Percentiles rank a stretch among this genome's conserved stretches.
Evolutionary conservation across 2,113 vertebrate genomes (phyloP).

Genomic region (Romanogobio albipinnatus): DNA sequence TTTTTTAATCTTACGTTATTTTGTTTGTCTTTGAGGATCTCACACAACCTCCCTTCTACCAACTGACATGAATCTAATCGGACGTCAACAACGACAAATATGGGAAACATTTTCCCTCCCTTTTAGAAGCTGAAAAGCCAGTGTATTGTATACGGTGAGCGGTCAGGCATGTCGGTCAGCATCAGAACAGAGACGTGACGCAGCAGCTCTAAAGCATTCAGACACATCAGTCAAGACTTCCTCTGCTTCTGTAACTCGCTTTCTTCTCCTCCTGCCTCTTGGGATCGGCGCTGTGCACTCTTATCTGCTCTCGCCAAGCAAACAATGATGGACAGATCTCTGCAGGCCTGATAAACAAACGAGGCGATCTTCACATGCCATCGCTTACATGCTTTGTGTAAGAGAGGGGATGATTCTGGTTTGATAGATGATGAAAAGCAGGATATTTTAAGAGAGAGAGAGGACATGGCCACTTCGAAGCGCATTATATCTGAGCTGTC

Average conservation of each 20-base stretch:
- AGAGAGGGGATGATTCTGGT: not conserved
- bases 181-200: too few species aligned
- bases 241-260: not conserved
- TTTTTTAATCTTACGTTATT: not conserved
- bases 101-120: not conserved
- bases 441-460: not conserved
- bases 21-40: not conserved
- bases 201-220: not conserved
- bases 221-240: not conserved
- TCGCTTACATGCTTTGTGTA: not conserved
- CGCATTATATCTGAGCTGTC: not conserved
- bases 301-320: conserved; percentile 30
- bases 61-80: not conserved
- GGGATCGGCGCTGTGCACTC: not conserved
- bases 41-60: not conserved
- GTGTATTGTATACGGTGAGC: not conserved
- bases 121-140: not conserved
- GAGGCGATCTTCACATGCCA: not conserved
- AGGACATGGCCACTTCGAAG: not conserved
- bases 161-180: not conserved
- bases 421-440: not conserved
- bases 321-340: conserved; percentile 24
- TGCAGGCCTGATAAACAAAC: conserved; percentile 26
- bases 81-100: not conserved
- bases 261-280: not conserved